These are phyloP conservation scores for Falco rusticolus DNA, from an alignment of 2,797 vertebrate species.

Conservation along the genomic window DNA sequence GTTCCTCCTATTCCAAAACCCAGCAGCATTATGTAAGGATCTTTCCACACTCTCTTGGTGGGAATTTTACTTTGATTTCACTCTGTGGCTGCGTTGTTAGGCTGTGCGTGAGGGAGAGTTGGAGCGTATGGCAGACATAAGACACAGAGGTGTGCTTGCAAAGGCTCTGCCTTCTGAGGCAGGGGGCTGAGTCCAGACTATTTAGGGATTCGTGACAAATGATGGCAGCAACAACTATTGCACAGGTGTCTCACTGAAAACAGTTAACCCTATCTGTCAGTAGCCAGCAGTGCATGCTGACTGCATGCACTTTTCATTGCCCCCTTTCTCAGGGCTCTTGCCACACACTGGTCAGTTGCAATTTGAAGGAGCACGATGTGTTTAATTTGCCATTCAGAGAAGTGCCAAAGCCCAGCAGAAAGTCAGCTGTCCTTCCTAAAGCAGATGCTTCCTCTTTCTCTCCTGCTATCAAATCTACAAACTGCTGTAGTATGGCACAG, in stretches of 20 bases:
- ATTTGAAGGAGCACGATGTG: background rate
- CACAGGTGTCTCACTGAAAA: too few species aligned
- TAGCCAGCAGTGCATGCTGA: background rate
- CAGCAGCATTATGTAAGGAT: background rate
- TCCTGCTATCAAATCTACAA: background rate
- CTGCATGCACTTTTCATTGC: background rate
- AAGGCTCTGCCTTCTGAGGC: background rate
- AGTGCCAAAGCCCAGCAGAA: background rate
- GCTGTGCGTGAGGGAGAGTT: background rate
- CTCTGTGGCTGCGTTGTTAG: background rate
- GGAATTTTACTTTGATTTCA: background rate
- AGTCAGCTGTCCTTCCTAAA: background rate
- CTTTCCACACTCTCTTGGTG: background rate
- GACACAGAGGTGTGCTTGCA: background rate
- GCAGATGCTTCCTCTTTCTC: background rate
- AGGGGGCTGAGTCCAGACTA: background rate
- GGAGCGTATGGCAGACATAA: background rate
- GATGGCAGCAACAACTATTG: background rate
- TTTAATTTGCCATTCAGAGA: background rate
- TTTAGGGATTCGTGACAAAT: background rate
- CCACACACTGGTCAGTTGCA: too few species aligned
- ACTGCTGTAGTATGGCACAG: background rate
- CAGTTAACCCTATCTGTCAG: fast-evolving
- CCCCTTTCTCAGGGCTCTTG: background rate
- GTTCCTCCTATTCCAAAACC: background rate